phyloP scores from a whole-genome alignment of 2,797 vertebrate species.

The Galaxias olidus region DNA sequence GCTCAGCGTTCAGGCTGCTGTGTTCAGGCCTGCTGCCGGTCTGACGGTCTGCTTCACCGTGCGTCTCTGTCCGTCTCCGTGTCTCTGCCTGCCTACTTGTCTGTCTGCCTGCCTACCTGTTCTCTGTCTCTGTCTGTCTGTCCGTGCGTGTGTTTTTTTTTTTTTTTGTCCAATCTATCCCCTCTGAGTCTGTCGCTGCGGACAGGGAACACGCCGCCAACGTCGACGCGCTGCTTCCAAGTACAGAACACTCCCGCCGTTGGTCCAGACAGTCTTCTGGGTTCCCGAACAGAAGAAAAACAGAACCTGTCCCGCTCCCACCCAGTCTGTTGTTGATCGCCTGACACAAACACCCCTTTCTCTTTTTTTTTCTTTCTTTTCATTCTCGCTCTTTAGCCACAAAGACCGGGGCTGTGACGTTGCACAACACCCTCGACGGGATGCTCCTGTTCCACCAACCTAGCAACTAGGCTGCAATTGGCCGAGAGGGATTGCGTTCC shows the following conservation, averaged over 20 bases:
- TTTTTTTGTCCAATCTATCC: background rate
- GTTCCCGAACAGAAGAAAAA: too few species aligned
- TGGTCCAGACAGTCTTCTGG: constrained; percentile 16
- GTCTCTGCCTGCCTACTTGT: background rate
- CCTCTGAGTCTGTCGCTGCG: background rate
- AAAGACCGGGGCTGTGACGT: constrained; percentile 23
- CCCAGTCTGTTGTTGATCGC: constrained; percentile 29
- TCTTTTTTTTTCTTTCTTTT: constrained; percentile 13
- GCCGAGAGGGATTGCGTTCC: constrained; percentile 31
- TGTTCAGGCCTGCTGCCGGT: too few species aligned
- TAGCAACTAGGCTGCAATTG: constrained; percentile 55
- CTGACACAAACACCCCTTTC: constrained; percentile 18
- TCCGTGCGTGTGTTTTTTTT: background rate
- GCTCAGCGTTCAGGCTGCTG: too few species aligned
- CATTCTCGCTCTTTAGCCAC: constrained; percentile 12
- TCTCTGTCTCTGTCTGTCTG: constrained; percentile 2
- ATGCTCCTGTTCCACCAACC: constrained; percentile 47
- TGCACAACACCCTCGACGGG: constrained; percentile 45
- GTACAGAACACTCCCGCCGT: constrained; percentile 15
- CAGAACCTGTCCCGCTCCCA: constrained; percentile 10
- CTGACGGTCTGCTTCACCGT: too few species aligned
- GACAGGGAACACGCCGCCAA: background rate
- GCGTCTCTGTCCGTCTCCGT: background rate
- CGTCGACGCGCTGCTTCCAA: constrained; percentile 10
- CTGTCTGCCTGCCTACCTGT: background rate